Conservation (phyloP, 2,113 vertebrate genomes). For the Calyptommatus sinebrachiatus region DNA sequence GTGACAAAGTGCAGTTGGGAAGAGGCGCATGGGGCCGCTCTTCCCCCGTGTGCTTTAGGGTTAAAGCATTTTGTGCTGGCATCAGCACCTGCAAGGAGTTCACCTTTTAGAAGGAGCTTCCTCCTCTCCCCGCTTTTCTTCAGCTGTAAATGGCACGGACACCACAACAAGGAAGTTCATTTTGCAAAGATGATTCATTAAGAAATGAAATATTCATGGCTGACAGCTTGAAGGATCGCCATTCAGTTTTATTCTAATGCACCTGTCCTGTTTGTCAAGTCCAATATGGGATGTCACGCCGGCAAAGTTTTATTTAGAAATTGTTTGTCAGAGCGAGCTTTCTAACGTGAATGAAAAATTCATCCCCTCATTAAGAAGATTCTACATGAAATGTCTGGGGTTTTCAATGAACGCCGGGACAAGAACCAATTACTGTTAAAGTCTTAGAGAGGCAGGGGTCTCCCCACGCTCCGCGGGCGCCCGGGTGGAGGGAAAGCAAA, state of each 20-base stretch:
- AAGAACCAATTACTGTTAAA: conserved; percentile 92
- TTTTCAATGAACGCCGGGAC: conserved; percentile 86
- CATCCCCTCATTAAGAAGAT: conserved; percentile 89
- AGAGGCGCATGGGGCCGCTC: neutral
- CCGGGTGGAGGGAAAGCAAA: conserved; percentile 63
- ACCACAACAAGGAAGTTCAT: conserved; percentile 88
- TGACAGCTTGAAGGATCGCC: conserved; percentile 98
- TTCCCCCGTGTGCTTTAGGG: conserved; percentile 62
- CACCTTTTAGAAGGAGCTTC: conserved; percentile 77
- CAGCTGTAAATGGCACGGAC: conserved; percentile 83
- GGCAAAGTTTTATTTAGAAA: conserved; percentile 92
- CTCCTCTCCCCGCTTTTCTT: conserved; percentile 59
- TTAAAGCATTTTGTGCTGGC: conserved; percentile 68
- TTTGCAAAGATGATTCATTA: conserved; percentile 90
- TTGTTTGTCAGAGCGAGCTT: conserved; percentile 86
- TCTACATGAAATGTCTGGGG: conserved; percentile 86
- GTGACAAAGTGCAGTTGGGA: conserved; percentile 12
- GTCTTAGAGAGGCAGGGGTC: conserved; percentile 80
- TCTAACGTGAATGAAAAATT: conserved; percentile 94
- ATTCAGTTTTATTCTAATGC: conserved; percentile 98
- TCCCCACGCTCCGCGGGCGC: conserved; percentile 72
- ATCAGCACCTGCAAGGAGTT: conserved; percentile 76
- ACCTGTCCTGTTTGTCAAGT: conserved; percentile 98
- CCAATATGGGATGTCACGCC: conserved; percentile 93
- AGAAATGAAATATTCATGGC: conserved; percentile 92